Base-by-base conservation (phyloP, 1,140 invertebrate species). In the Sitophilus oryzae region DNA sequence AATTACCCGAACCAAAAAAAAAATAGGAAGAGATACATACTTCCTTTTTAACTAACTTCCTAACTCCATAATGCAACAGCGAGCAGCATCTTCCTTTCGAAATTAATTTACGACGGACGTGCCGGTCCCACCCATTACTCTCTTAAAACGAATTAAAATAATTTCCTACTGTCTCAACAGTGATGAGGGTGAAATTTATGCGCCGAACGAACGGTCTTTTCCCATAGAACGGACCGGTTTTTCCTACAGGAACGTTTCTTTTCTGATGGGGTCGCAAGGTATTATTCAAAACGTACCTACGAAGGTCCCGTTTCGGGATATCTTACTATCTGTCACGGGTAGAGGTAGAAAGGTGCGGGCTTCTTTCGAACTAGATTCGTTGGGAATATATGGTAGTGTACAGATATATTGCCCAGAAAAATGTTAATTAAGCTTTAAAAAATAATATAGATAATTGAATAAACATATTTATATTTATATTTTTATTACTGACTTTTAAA, bases 131-230 rank as follows among this genome's bases (percentile, higher is more conserved):
- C 45, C 45, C 20, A 49, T 56, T 56, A 49, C 42, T 11, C 16
- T 35, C 19, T 45, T 53, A 45, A 46, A 47, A 46, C 37, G 52
- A 25, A 55, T 48, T 9, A 48, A 48, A 56, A 55, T 55, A 55
- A 49, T 56, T 56, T 49, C 46, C 18, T 56, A 35, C 37, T 56
- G 53, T 56, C 53, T 56, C 53, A 56, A 56, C 53, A 56, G 38
- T 56, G 53, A 56, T 56, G 43, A 56, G 53, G 53, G 53, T 56
- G 25, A 21, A 56, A 56, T 56, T 56, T 56, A 56, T 56, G 36
- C 53, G 23, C 34, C 14, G 30, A 16, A 8, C 8, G 20, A 54
- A 56, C 47, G 38, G 45, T 48, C 23, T 35, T 40, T 56, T 56
- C 53, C 53, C 53, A 56, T 56, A 56, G 30, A 25, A 30, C 46